phyloP scores from a whole-genome alignment of 2,797 vertebrate genomes.

The Myotis vivesi region DNA sequence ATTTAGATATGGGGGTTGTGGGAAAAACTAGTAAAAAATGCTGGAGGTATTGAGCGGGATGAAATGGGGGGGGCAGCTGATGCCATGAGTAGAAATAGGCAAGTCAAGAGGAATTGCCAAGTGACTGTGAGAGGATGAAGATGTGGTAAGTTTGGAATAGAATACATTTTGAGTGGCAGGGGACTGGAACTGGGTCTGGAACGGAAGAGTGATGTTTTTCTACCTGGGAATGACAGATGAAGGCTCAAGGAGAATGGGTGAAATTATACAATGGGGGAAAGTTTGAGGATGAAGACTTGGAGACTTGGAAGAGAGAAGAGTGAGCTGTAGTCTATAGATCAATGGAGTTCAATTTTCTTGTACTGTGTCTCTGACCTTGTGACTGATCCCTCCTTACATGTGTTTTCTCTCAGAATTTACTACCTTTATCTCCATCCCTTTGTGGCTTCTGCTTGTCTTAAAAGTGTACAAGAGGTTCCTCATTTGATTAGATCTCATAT shows the following conservation, averaged over 20 bases:
- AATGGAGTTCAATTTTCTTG: not conserved
- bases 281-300: not conserved
- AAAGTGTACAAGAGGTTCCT: not conserved
- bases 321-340: not conserved
- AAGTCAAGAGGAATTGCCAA: not conserved
- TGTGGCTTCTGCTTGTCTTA: not conserved
- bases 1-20: not conserved
- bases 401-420: not conserved
- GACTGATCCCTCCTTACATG: not conserved
- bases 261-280: not conserved
- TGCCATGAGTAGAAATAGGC: not conserved
- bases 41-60: fast-evolving
- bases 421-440: not conserved
- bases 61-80: not conserved
- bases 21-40: not conserved
- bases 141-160: not conserved
- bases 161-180: not conserved
- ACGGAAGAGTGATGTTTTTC: not conserved
- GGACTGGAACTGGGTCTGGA: not conserved
- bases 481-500: not conserved
- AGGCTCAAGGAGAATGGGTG: not conserved
- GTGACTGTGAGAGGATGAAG: not conserved
- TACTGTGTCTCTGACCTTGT: not conserved
- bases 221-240: not conserved
- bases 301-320: not conserved